A percentile compares a stretch with the other conserved stretches of the same genome.
Conservation (phyloP, 1,140 invertebrate species). For the Leucophenga varia region DNA sequence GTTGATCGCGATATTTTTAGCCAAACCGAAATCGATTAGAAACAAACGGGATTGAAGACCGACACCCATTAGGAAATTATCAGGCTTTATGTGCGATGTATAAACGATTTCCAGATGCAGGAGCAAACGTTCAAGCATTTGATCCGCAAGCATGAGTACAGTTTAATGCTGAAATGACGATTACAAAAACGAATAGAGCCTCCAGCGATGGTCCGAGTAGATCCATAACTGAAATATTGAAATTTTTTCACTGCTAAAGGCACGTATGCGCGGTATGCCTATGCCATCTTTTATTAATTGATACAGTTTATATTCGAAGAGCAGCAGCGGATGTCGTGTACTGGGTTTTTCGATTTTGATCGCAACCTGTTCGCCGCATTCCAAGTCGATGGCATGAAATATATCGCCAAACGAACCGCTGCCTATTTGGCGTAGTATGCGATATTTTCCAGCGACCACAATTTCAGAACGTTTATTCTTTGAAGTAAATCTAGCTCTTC, state of each 20-base stretch:
- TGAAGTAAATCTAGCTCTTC: too few relatives aligned
- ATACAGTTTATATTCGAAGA: slow-evolving; percentile 87
- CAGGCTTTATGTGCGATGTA: slow-evolving; percentile 87
- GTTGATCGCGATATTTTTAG: slow-evolving; percentile 89
- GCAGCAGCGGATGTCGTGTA: slow-evolving; percentile 85
- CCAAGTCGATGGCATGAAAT: slow-evolving; percentile 84
- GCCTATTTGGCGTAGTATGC: slow-evolving; percentile 86
- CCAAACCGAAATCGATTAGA: slow-evolving; percentile 93
- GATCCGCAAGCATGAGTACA: slow-evolving; percentile 88
- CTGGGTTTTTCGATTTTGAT: slow-evolving; percentile 85
- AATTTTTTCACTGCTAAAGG: slow-evolving; percentile 81
- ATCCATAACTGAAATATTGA: slow-evolving; percentile 91
- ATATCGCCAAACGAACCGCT: slow-evolving; percentile 93
- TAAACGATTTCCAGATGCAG: slow-evolving; percentile 89
- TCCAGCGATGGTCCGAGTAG: slow-evolving; percentile 87
- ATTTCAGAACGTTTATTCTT: too few relatives aligned
- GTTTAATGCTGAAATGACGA: slow-evolving; percentile 90
- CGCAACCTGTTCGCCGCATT: slow-evolving; percentile 91
- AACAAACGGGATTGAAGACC: slow-evolving; percentile 86
- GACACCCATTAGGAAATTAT: slow-evolving; percentile 94
- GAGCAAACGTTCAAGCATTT: slow-evolving; percentile 80
- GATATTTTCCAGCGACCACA: slow-evolving; percentile 79
- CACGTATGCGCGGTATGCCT: slow-evolving; percentile 86
- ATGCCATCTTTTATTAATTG: slow-evolving; percentile 85
- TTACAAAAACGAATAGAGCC: slow-evolving; percentile 90